Percentiles rank a stretch among this genome's conserved stretches.
Evolutionary conservation across 2,797 vertebrate species (phyloP).

Genomic region (Notamacropus eugenii): DNA sequence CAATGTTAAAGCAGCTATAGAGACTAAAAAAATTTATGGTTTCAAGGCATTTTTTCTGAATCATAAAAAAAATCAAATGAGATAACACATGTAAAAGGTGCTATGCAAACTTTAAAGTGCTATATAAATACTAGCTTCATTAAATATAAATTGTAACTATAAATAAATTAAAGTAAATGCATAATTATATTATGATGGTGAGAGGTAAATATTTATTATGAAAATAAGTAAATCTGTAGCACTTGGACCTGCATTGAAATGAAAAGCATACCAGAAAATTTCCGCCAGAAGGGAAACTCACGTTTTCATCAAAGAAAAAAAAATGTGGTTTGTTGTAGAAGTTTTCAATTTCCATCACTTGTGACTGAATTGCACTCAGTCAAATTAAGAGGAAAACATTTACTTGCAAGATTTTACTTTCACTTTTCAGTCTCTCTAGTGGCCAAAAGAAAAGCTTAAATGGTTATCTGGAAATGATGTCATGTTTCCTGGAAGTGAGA

Average conservation of each 20-base stretch:
- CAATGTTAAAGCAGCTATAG: background rate
- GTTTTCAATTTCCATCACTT: conserved; percentile 20
- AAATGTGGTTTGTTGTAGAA: background rate
- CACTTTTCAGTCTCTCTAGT: background rate
- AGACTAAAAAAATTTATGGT: background rate
- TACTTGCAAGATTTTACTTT: conserved; percentile 59
- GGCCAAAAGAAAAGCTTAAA: background rate
- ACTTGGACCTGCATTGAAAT: background rate
- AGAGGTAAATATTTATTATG: background rate
- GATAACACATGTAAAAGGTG: background rate
- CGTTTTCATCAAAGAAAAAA: conserved; percentile 2
- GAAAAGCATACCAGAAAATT: conserved; percentile 7
- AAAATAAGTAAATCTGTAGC: background rate
- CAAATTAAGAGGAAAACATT: conserved; percentile 28
- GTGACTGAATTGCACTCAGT: background rate
- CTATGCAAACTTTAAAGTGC: background rate
- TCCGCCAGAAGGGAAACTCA: conserved; percentile 8
- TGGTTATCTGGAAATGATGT: background rate
- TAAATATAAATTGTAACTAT: background rate
- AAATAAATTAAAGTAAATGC: background rate
- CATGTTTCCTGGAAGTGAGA: conserved; percentile 4
- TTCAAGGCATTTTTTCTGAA: background rate
- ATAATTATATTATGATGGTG: background rate
- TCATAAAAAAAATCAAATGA: background rate
- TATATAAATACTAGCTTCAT: background rate